Evolutionary conservation across 1,140 invertebrate species (phyloP), one percentile per base, ranked within the genome.

Genomic region (Apis cerana): DNA sequence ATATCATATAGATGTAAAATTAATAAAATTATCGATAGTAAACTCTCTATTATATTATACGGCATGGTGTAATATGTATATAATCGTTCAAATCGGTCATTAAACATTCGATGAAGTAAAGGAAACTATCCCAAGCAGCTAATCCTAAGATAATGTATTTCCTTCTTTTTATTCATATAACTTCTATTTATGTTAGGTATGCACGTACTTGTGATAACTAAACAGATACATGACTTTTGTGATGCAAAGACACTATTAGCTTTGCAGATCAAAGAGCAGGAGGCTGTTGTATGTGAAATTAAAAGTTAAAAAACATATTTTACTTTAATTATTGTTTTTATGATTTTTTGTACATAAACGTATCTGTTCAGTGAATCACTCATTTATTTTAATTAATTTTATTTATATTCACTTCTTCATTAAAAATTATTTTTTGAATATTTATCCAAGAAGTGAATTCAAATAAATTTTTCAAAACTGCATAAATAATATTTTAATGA

Each of bases 61-160:
- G 84, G 75, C 72, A 77, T 89, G 88, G 80, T 89, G 88, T 84
- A 80, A 81, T 86, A 68, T 80, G 67, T 82, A 74, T 88, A 82
- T 75, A 83, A 84, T 83, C 85, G 82, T 33, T 89, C 83, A 62
- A 80, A 89, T 88, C 75, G 77, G 80, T 84, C 71, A 58, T 77
- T 85, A 77, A 89, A 89, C 83, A 79, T 89, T 91, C 84, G 85
- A 89, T 88, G 78, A 88, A 89, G 80, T 89, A 91, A 91, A 93
- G 89, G 90, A 94, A 94, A 93, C 88, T 93, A 90, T 92, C 87
- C 91, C 92, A 94, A 94, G 92, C 93, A 91, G 91, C 92, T 94
- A 93, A 94, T 93, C 84, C 92, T 94, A 94, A 92, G 92, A 94
- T 93, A 94, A 92, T 92, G 90, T 91, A 93, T 93, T 93, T 93